Conservation (phyloP, 2,888 invertebrate genomes). For the Microctonus aethiopoides region DNA sequence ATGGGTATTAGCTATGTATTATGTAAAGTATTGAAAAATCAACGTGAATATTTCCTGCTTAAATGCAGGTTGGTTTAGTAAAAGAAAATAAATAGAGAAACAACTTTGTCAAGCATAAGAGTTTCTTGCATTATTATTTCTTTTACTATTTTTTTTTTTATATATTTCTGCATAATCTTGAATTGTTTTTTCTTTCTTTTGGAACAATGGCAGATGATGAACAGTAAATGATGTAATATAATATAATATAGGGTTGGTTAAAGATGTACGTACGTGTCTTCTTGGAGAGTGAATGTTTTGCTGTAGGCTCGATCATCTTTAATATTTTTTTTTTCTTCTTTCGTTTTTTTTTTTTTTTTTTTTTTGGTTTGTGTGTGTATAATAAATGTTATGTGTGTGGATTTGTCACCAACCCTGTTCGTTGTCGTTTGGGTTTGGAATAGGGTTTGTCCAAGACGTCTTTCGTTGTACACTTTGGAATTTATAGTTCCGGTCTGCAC, state of each 20-base stretch:
- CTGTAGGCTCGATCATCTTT: conserved; percentile 4
- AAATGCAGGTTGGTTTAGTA: no score
- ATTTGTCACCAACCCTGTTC: conserved; percentile 30
- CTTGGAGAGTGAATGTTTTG: not conserved
- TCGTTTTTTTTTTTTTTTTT: not conserved
- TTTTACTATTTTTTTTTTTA: not conserved
- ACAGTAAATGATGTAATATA: no score
- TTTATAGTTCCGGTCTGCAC: conserved; percentile 38
- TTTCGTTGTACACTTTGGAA: conserved; percentile 36
- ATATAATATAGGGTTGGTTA: not conserved
- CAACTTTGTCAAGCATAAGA: conserved; percentile 25
- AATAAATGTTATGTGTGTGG: not conserved
- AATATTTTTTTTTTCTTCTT: conserved; percentile 6
- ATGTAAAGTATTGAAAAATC: conserved; percentile 7
- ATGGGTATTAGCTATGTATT: not conserved
- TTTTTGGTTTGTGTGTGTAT: not conserved
- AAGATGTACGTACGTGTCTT: not conserved
- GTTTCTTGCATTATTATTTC: no score
- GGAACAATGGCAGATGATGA: not conserved
- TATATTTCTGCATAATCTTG: no score
- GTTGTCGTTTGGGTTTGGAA: conserved; percentile 7
- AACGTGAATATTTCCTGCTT: not conserved
- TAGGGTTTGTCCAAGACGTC: not conserved
- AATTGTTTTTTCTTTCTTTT: not conserved
- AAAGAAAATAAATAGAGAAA: not conserved